These are phyloP conservation scores for Parnassius mnemosyne DNA, from an alignment of 2,888 invertebrate genomes.

Conservation along the genomic window DNA sequence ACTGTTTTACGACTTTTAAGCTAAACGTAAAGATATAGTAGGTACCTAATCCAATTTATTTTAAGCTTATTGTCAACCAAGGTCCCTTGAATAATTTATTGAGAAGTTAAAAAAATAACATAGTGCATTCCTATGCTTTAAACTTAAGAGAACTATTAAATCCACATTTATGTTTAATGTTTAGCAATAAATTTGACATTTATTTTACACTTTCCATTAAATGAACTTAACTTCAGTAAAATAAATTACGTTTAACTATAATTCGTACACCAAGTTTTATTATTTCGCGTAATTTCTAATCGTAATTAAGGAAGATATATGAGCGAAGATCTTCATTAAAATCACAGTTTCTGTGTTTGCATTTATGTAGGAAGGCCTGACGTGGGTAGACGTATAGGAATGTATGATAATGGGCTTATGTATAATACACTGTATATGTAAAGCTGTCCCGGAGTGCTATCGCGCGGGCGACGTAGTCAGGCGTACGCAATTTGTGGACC, in stretches of 20 bases:
- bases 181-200: conserved; percentile 53
- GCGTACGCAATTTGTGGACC: conserved; percentile 68
- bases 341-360: conserved; percentile 22
- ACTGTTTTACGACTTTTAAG: no score
- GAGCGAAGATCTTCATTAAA: conserved; percentile 20
- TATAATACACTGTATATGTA: conserved; percentile 23
- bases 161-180: conserved; percentile 22
- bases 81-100: conserved; percentile 4
- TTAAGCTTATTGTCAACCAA: no score
- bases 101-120: conserved; percentile 3
- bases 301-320: conserved; percentile 35
- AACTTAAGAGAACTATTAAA: conserved; percentile 37
- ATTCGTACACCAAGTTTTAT: conserved; percentile 55
- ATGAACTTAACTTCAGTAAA: conserved; percentile 52
- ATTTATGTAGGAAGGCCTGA: conserved; percentile 29
- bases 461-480: conserved; percentile 48
- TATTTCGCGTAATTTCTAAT: conserved; percentile 52
- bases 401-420: conserved; percentile 24
- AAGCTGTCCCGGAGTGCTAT: conserved; percentile 31
- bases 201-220: conserved; percentile 59
- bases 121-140: conserved; percentile 38
- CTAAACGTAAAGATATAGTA: no score
- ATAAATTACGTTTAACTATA: conserved; percentile 48
- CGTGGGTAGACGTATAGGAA: conserved; percentile 26
- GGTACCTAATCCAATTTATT: no score